A percentile compares a stretch with the other conserved stretches of the same genome.
These are phyloP conservation scores for Diprion similis DNA, from an alignment of 1,140 invertebrate species.

Conservation along the genomic window DNA sequence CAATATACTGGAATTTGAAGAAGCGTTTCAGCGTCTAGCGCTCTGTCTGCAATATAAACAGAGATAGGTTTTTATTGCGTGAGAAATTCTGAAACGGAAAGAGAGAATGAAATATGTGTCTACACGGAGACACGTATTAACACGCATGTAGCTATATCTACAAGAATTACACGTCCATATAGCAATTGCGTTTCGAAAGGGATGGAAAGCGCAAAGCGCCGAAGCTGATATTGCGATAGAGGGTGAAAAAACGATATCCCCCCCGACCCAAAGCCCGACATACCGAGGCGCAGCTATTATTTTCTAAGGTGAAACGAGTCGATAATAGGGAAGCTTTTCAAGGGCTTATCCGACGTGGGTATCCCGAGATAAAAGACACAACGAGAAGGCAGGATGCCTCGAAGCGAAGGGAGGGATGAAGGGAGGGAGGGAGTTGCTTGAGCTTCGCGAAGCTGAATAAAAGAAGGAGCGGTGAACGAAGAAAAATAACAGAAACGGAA, in stretches of 20 bases:
- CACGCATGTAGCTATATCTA: too few species aligned
- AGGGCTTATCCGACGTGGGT: background rate
- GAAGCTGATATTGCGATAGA: too few species aligned
- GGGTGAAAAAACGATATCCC: background rate
- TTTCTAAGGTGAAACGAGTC: background rate
- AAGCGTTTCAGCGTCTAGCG: too few species aligned
- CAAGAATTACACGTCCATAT: too few species aligned
- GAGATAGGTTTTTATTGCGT: too few species aligned
- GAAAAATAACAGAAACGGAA: slow-evolving; percentile 8
- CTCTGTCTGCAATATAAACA: too few species aligned
- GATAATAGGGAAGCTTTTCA: background rate
- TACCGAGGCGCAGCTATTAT: background rate
- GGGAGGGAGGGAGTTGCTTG: background rate
- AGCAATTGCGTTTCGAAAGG: too few species aligned
- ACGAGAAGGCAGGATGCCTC: background rate
- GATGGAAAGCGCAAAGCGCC: too few species aligned
- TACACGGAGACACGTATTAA: too few species aligned
- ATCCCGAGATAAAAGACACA: background rate
- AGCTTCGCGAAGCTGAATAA: background rate
- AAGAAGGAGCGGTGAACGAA: background rate
- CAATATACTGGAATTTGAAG: too few species aligned
- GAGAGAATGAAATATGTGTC: too few species aligned
- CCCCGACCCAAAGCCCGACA: background rate
- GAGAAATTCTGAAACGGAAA: too few species aligned
- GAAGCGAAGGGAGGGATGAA: background rate